Conservation (phyloP, 2,888 invertebrate genomes). For the Atrina japonica region DNA sequence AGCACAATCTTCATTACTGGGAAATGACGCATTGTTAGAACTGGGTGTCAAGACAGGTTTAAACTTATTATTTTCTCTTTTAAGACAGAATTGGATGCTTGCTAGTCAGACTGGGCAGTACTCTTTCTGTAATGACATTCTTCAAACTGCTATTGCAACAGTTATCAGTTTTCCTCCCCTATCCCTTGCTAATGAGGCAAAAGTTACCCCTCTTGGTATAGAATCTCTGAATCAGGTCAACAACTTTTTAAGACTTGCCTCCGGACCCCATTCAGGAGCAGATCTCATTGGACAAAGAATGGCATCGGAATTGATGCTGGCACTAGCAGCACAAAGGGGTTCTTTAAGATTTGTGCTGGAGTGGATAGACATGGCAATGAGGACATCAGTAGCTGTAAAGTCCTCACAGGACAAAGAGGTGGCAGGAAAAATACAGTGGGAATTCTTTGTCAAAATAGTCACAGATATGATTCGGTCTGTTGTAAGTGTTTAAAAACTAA, state of each 20-base stretch:
- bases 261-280: constrained; percentile 82
- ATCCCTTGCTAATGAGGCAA: constrained; percentile 84
- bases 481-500: constrained; percentile 60
- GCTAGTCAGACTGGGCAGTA: constrained; percentile 70
- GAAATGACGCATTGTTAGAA: constrained; percentile 83
- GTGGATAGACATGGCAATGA: constrained; percentile 85
- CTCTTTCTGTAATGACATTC: constrained; percentile 84
- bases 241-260: constrained; percentile 82
- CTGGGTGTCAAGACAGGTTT: constrained; percentile 85
- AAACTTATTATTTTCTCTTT: constrained; percentile 84
- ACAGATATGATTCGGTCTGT: constrained; percentile 76
- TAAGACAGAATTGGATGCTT: constrained; percentile 84
- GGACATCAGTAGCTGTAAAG: constrained; percentile 65
- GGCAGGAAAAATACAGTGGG: constrained; percentile 66
- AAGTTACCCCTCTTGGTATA: constrained; percentile 82
- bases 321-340: constrained; percentile 84
- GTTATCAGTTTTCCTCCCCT: constrained; percentile 84
- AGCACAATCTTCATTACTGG: constrained; percentile 40
- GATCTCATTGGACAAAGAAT: constrained; percentile 80
- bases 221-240: constrained; percentile 83
- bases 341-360: constrained; percentile 84
- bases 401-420: constrained; percentile 43
- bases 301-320: constrained; percentile 83
- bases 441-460: constrained; percentile 72
- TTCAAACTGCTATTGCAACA: constrained; percentile 84